These are phyloP conservation scores for Pachydiplax longipennis DNA, from an alignment of 2,888 invertebrate genomes.

Conservation along the genomic window DNA sequence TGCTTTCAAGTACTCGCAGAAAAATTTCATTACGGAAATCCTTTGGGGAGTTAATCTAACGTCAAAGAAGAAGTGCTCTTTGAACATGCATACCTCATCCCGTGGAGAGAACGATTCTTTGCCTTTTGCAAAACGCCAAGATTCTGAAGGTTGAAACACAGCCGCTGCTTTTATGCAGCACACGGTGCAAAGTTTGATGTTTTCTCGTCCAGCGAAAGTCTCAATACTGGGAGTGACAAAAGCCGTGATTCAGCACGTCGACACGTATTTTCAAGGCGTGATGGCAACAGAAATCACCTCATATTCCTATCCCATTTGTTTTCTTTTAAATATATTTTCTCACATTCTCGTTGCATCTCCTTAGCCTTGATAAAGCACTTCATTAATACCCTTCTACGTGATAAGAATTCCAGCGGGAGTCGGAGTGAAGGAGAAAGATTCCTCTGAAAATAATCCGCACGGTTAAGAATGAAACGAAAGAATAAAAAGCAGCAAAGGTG, in stretches of 20 bases:
- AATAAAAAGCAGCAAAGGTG: neutral
- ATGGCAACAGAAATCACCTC: neutral
- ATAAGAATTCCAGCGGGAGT: neutral
- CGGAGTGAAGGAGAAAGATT: neutral
- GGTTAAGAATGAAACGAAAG: neutral
- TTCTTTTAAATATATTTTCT: neutral
- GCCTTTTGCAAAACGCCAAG: neutral
- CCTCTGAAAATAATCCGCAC: neutral
- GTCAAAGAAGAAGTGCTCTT: too few relatives aligned
- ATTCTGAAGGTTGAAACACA: neutral
- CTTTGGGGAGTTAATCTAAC: too few relatives aligned
- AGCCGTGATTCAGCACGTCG: neutral
- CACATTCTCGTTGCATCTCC: neutral
- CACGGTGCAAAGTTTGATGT: neutral
- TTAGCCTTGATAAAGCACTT: slow-evolving; percentile 6
- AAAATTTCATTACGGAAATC: too few relatives aligned
- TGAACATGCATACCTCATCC: too few relatives aligned
- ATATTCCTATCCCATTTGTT: neutral
- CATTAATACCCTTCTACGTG: neutral
- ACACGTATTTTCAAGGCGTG: neutral
- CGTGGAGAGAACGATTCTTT: too few relatives aligned
- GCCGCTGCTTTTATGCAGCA: neutral
- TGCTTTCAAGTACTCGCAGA: too few relatives aligned
- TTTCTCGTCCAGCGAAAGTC: neutral
- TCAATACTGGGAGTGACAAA: neutral